These are phyloP conservation scores for Glossophaga mutica DNA, from an alignment of 2,797 vertebrate genomes.

Conservation along the genomic window DNA sequence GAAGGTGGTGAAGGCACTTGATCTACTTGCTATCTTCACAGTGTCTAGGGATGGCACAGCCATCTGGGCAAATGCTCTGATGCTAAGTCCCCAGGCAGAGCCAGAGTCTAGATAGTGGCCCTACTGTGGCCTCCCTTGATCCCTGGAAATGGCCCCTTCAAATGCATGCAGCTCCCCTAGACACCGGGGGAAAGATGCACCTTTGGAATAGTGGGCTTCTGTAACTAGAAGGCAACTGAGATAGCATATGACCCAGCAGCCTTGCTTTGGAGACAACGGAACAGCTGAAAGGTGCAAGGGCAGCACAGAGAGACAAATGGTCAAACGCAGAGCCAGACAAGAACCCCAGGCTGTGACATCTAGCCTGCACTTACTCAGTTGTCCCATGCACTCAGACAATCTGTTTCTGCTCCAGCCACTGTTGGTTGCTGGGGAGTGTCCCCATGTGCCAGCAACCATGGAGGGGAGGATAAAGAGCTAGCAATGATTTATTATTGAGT, in stretches of 20 bases:
- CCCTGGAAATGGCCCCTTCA: background rate
- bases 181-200: too few species aligned
- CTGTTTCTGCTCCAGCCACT: background rate
- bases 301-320: background rate
- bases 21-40: background rate
- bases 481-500: background rate
- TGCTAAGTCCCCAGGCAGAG: background rate
- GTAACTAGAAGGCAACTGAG: background rate
- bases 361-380: background rate
- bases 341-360: background rate
- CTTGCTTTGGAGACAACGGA: background rate
- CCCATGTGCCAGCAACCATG: background rate
- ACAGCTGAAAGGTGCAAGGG: background rate
- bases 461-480: background rate
- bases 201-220: background rate
- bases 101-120: background rate
- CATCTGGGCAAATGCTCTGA: background rate
- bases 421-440: background rate
- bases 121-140: background rate
- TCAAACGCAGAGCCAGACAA: background rate
- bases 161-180: background rate
- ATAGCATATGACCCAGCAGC: background rate
- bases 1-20: background rate
- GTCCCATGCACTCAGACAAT: accelerated
- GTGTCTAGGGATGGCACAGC: background rate